These are phyloP conservation scores for Drosophila paranaensis DNA, from an alignment of 2,888 invertebrate genomes.

Conservation along the genomic window DNA sequence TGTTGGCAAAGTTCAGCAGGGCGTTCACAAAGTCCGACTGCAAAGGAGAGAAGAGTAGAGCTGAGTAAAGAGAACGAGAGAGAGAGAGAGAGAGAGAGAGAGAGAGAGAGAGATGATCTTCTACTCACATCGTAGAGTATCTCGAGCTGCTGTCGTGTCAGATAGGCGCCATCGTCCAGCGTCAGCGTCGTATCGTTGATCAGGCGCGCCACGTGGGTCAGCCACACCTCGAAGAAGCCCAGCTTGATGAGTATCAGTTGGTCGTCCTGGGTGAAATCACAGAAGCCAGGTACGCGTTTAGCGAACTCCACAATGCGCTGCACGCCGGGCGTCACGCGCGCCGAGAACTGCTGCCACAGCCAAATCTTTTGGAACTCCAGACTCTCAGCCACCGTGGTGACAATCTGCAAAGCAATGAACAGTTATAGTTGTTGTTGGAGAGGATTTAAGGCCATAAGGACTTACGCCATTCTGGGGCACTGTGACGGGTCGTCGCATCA, in stretches of 20 bases:
- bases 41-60: conserved; percentile 57
- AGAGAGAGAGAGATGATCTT: background rate
- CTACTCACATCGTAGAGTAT: conserved; percentile 94
- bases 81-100: background rate
- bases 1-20: conserved; percentile 92
- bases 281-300: conserved; percentile 96
- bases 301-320: conserved; percentile 98
- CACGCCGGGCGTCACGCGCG: conserved; percentile 94
- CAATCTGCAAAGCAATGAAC: conserved; percentile 82
- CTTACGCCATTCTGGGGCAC: conserved; percentile 86
- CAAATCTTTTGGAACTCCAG: conserved; percentile 91
- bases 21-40: conserved; percentile 93
- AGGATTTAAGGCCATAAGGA: too few species aligned
- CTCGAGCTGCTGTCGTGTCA: conserved; percentile 93
- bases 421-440: background rate
- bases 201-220: conserved; percentile 93
- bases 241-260: conserved; percentile 98
- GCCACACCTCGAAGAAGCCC: conserved; percentile 98
- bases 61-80: background rate
- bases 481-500: conserved; percentile 89
- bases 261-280: conserved; percentile 96
- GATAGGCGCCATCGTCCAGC: conserved; percentile 94
- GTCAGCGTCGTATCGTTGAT: conserved; percentile 91
- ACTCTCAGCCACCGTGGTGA: conserved; percentile 88
- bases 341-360: conserved; percentile 95